Evolutionary conservation across 2,113 vertebrate genomes (phyloP), one percentile per base, ranked within the genome.

Genomic region (Pycnonotus jocosus): DNA sequence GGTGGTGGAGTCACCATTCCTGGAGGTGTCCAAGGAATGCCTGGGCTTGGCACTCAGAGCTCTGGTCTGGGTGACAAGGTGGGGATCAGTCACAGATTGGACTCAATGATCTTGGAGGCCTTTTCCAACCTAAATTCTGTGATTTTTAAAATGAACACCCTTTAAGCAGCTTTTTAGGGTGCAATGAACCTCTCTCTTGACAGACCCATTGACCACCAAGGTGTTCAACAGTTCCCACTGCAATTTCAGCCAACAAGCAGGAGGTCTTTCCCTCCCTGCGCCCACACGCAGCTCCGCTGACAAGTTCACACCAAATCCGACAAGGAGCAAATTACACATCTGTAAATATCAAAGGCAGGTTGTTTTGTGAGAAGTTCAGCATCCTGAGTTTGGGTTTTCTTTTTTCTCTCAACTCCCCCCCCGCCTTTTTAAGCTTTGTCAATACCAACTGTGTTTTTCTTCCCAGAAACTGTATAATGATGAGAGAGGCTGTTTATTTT

Each of bases 321-420:
- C 92, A 84, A 90, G 89, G 84, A 96, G 54, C 69, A 91, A 97
- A 97, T 88, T 78, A 86, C 68, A 69, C 92, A 82, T 95, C 70
- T 91, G 86, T 89, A 97, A 97, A 97, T 97, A 97, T 93, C 94
- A 97, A 95, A 96, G 86, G 76, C 35, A 50, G 69, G 88, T 92
- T 97, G 89, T 96, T 96, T 94, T 61, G 66, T 5, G 16, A 95
- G 88, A 90, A 83, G 77, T 94, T 97, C 95, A 93, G 86, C 94
- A 78, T 93, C 84, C 50, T 25, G 21, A 56, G 42, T 76, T 61
- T 24, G 85, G 57, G 45, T 24, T 91, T 88, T 82, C 60, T 57
- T 78, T 93, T 47, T 81, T 54, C 42, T 81, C 11, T 7, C 40
- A 9, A 25, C 45, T 12, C 38, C 27, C 19, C 31, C 23, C 6